Conservation (phyloP, 2,888 invertebrate genomes). For the Bellardia bayeri region DNA sequence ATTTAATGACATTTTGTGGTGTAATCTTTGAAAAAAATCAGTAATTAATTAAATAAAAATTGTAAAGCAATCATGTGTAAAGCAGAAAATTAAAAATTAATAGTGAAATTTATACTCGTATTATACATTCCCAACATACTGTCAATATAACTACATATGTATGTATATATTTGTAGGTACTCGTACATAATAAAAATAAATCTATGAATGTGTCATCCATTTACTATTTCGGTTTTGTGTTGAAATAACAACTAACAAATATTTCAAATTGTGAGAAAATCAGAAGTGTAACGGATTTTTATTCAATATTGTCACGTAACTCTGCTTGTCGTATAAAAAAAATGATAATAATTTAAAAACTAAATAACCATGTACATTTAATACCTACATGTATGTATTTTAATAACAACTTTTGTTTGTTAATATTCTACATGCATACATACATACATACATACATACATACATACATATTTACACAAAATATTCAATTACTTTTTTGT, state of each 20-base stretch:
- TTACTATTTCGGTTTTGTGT: neutral
- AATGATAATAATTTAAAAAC: neutral
- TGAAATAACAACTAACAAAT: constrained; percentile 6
- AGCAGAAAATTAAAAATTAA: constrained; percentile 30
- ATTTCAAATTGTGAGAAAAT: constrained; percentile 35
- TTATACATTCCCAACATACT: neutral
- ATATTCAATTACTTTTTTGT: constrained; percentile 7
- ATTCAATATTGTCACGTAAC: neutral
- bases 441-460: no score
- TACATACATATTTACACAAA: neutral
- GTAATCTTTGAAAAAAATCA: neutral
- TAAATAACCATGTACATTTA: neutral
- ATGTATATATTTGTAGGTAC: neutral
- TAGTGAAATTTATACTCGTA: constrained; percentile 17
- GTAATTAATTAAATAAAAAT: constrained; percentile 33
- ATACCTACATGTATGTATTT: neutral
- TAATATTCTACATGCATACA: neutral
- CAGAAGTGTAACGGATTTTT: constrained; percentile 24
- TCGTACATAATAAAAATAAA: neutral
- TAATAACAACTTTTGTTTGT: neutral
- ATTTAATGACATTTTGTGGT: constrained; percentile 12
- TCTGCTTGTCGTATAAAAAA: neutral
- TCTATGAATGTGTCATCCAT: constrained; percentile 18
- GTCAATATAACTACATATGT: neutral
- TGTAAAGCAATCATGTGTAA: constrained; percentile 59